Evolutionary conservation across 2,113 vertebrate species (phyloP), one percentile per base, ranked within the genome.

Genomic region (Daubentonia madagascariensis): DNA sequence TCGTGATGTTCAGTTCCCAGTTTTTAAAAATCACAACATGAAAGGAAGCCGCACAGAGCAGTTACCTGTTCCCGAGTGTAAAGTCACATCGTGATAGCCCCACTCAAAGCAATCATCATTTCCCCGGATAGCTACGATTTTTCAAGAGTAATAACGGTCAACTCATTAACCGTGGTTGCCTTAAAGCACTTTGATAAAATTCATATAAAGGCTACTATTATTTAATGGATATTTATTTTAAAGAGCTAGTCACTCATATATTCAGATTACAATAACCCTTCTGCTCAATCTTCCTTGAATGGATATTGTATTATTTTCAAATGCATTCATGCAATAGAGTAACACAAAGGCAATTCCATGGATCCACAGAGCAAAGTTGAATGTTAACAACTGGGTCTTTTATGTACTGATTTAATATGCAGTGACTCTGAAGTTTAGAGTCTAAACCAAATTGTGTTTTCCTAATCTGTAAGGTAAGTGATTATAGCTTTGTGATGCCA

Each of bases 161-260:
- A 92, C 93, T 96, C 91, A 96, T 94, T 96, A 93, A 85, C 81
- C 1, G 1, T 23, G 37, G 23, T 72, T 89, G 28, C 89, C 78
- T 93, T 68, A 72, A 54, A 94, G 59, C 54, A 65, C 68, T 87
- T 85, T 75, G 67, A 79, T 91, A 86, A 96, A 95, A 84, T 70
- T 91, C 91, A 84, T 63, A 6, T 23, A 73, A 57, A 89, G 67
- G 67, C 23, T 92, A 59, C 52, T 96, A 72, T 94, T 97, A 92
- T 81, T 97, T 96, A 97, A 73, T 94, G 67, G 72, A 86, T 84
- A 68, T 94, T 91, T 96, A 93, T 84, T 96, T 96, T 97, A 96
- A 97, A 93, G 89, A 90, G 70, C 81, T 65, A 76, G 50, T 79
- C 65, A 79, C 22, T 92, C 59, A 18, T 65, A 22, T 68, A 91